Conservation (phyloP, 2,797 vertebrate species). For the Lates japonicus region DNA sequence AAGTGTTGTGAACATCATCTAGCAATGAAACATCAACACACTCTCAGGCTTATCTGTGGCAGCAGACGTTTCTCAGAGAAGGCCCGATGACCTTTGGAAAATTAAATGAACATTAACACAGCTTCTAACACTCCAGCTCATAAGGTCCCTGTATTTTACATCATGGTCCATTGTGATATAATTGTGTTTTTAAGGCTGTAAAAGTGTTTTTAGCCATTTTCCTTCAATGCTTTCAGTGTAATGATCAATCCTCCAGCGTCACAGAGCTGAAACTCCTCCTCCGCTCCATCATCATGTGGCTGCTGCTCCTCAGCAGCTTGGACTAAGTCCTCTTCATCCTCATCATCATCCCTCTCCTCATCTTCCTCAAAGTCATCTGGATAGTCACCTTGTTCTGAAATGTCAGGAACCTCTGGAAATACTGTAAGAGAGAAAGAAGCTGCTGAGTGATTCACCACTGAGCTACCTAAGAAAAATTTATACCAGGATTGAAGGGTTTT, state of each 20-base stretch:
- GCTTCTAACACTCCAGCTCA: too few species aligned
- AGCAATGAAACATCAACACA: constrained; percentile 2
- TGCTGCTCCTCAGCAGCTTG: constrained; percentile 60
- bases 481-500: too few species aligned
- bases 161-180: too few species aligned
- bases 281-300: constrained; percentile 61
- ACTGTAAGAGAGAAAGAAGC: constrained; percentile 16
- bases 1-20: constrained; percentile 30
- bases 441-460: neutral
- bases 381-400: constrained; percentile 78
- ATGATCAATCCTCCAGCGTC: constrained; percentile 73
- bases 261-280: constrained; percentile 77
- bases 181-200: constrained; percentile 2
- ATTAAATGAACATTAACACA: neutral
- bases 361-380: constrained; percentile 88
- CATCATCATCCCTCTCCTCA: constrained; percentile 78
- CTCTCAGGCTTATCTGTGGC: constrained; percentile 41
- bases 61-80: constrained; percentile 59
- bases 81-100: neutral
- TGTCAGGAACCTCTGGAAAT: constrained; percentile 52
- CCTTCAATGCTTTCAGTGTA: constrained; percentile 80
- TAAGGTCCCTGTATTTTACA: neutral
- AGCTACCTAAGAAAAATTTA: neutral
- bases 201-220: constrained; percentile 58
- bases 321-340: constrained; percentile 64